Evolutionary conservation across 2,113 vertebrate species (phyloP).

Genomic region (Dissostichus mawsoni): DNA sequence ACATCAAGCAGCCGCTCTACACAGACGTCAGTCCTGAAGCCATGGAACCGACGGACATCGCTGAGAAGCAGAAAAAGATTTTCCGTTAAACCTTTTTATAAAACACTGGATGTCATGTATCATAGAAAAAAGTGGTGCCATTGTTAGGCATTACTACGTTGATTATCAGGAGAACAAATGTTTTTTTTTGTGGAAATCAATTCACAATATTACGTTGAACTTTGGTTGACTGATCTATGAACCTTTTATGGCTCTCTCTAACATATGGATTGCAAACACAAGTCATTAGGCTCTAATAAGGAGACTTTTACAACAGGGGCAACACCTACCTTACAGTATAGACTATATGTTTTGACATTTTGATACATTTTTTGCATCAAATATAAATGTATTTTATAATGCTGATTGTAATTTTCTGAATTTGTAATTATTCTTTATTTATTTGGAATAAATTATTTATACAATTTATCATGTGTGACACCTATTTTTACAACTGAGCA

Average conservation of each 20-base stretch:
- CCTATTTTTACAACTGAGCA: neutral
- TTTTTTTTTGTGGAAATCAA: neutral
- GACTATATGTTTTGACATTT: neutral
- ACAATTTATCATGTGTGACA: neutral
- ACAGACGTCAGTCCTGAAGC: conserved; percentile 17
- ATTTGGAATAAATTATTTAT: neutral
- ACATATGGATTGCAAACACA: neutral
- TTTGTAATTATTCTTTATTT: conserved; percentile 8
- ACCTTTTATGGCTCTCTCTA: conserved; percentile 33
- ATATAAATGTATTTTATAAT: too few species aligned
- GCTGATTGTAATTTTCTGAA: neutral
- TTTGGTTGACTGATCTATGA: conserved; percentile 33
- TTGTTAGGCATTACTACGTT: neutral
- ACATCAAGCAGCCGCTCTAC: conserved; percentile 75
- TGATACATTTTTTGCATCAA: too few species aligned
- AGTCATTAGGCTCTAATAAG: conserved; percentile 24
- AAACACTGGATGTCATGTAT: neutral
- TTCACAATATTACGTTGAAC: conserved; percentile 9
- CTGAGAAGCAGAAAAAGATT: conserved; percentile 70
- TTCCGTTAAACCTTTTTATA: conserved; percentile 47
- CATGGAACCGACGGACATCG: conserved; percentile 61
- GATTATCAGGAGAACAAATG: neutral
- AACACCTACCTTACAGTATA: neutral
- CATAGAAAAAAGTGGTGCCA: neutral
- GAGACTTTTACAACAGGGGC: neutral